These are phyloP conservation scores for Allobates femoralis DNA, from an alignment of 2,797 vertebrate species.

Conservation along the genomic window DNA sequence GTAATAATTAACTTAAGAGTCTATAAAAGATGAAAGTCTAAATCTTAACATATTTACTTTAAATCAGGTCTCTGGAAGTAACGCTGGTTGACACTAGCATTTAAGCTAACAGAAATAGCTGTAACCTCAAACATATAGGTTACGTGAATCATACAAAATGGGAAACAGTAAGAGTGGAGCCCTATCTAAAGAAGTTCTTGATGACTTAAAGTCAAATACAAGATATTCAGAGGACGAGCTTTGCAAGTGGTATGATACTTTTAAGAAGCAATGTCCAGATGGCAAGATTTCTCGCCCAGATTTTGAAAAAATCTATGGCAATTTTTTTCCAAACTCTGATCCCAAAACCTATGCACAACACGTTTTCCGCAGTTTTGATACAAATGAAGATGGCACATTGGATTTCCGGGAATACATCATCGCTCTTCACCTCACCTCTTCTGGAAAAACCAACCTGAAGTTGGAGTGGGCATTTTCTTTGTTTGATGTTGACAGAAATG, in stretches of 20 bases:
- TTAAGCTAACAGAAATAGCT: background rate
- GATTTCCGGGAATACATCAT: slow-evolving; percentile 95
- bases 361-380: slow-evolving; percentile 94
- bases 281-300: slow-evolving; percentile 86
- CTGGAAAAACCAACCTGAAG: slow-evolving; percentile 87
- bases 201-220: slow-evolving; percentile 89
- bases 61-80: background rate
- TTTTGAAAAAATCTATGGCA: slow-evolving; percentile 91
- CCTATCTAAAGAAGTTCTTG: slow-evolving; percentile 88
- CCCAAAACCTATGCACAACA: slow-evolving; percentile 88
- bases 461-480: slow-evolving; percentile 94
- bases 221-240: slow-evolving; percentile 87
- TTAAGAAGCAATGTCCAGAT: slow-evolving; percentile 87
- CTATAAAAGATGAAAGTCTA: slow-evolving; percentile 43
- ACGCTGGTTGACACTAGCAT: background rate
- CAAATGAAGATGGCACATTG: slow-evolving; percentile 89
- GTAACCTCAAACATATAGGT: background rate
- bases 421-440: slow-evolving; percentile 90
- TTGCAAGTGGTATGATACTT: slow-evolving; percentile 88
- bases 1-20: slow-evolving; percentile 35
- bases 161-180: slow-evolving; percentile 89
- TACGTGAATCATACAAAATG: slow-evolving; percentile 72
- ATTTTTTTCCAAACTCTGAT: slow-evolving; percentile 90
- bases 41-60: slow-evolving; percentile 20
- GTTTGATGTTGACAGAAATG: slow-evolving; percentile 92